Base-by-base conservation (phyloP, 2,888 invertebrate species). In the Lottia scabra region DNA sequence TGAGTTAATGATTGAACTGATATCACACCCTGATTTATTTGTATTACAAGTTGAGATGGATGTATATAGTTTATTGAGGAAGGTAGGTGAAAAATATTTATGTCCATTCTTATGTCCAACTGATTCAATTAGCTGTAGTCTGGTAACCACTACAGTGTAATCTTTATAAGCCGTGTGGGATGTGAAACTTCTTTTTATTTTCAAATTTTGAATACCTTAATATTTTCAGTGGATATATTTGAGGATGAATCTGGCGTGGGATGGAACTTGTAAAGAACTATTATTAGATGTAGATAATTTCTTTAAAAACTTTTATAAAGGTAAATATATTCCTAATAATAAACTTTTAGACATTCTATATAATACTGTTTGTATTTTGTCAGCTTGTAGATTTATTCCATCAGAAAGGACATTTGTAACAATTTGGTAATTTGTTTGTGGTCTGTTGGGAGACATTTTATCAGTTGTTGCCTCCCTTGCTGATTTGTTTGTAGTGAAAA, bases 1-100 rank as follows among this genome's bases (percentile, higher is more conserved):
- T n/a, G 92, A 93, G 3, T 86, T 94, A 75, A 93, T 95, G 93
- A 90, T 91, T 3, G 90, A 92, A 56, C 92, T 95, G 93, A 90
- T 91, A 2, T 90, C 92, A 63, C 93, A 93, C 85, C 92, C 93
- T 0, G 92, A 93, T 81, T 90, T 95, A 73, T 93, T 93, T 85
- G 94, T 94, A 1, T 92, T 94, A 91, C 94, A 94, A 89, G 94
- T 94, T 0, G 95, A 95, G 89, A 94, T 94, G 88, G 93, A 94
- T 45, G 89, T 94, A 62, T 95, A 95, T 80, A 92, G 93, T 66
- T 90, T 94, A 86, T 86, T 95, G 26, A 92, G 94, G 82, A 92
- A 92, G 83, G 89, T 89, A 83, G 10, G 38, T 38, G 5, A 38
- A 38, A 38, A 38, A 38, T 8, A 38, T 38, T 5, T 6, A 38